A percentile compares a stretch with the other conserved stretches of the same genome.
phyloP scores from a whole-genome alignment of 2,888 invertebrate genomes.

The Spodoptera exigua region DNA sequence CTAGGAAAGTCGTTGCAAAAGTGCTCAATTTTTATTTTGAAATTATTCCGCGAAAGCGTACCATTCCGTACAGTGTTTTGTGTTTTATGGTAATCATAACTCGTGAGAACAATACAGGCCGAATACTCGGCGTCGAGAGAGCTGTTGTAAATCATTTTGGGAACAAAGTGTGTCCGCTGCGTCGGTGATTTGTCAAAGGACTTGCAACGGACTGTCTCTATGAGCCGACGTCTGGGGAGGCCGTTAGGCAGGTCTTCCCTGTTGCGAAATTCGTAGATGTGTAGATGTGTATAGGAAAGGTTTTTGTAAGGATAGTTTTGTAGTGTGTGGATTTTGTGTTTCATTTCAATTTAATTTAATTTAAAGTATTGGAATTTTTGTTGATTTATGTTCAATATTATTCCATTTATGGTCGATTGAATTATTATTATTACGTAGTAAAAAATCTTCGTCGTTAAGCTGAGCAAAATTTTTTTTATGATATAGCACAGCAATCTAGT shows the following conservation, averaged over 20 bases:
- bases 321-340: no score
- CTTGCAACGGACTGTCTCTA: slow-evolving; percentile 55
- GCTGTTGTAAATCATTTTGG: slow-evolving; percentile 59
- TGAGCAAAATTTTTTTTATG: no score
- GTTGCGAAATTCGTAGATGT: slow-evolving; percentile 8
- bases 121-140: slow-evolving; percentile 59
- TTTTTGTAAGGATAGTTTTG: no score
- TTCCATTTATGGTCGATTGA: no score
- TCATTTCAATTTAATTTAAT: no score
- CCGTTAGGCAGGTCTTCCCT: slow-evolving; percentile 31
- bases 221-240: slow-evolving; percentile 46
- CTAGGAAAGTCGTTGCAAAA: slow-evolving; percentile 32
- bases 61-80: slow-evolving; percentile 59
- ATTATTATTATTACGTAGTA: no score
- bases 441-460: no score
- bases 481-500: no score
- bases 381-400: no score
- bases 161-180: slow-evolving; percentile 64
- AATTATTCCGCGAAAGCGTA: slow-evolving; percentile 51
- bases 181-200: slow-evolving; percentile 61
- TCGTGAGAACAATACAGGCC: slow-evolving; percentile 60
- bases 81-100: slow-evolving; percentile 69
- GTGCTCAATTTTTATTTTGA: slow-evolving; percentile 45
- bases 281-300: no score
- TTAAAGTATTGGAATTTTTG: no score